Base-by-base conservation (phyloP, 2,888 invertebrate genomes). In the Drymonia ruficornis region DNA sequence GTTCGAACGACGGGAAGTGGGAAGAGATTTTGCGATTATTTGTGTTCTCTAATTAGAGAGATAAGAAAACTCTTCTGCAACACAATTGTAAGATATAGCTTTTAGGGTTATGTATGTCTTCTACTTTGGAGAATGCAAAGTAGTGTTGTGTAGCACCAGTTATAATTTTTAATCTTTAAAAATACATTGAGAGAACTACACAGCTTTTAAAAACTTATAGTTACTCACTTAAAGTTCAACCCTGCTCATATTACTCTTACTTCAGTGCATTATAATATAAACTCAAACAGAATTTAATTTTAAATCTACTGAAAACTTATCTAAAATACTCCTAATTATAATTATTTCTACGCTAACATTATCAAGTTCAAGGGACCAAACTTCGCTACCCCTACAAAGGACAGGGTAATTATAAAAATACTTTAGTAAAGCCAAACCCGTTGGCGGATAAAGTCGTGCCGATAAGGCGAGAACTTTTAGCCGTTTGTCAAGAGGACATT, bases 1-100 rank as follows among this genome's bases (percentile, higher is more conserved):
- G 78, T 81, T 81, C 65, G 72, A 74, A 69, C 79, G 69, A 75
- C 74, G 70, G 72, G 72, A 81, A 79, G 75, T 72, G 74, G 73
- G 76, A 76, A 74, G 80, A 79, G 78, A 82, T 86, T 82, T 80
- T 74, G 75, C 75, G 75, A 84, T 83, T 84, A 84, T 83, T 83
- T 82, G 81, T 81, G 71, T 76, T 75, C 74, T 70, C 72, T 81
- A 83, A 83, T 83, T 84, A 78, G 77, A 72, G 61, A 72, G 81
- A 82, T 81, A 83, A 80, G 82, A 81, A 83, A 83, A 78, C 72
- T 76, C 63, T 70, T 65, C 63, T 61, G 68, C 60, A 70, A 75
- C 68, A 65, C 72, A 78, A 78, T 77, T 70, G 67, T 65, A 63
- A 59, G 63, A 72, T 71, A 71, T 80, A 78, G 80, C 76, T 80